These are phyloP conservation scores for Plumapathes pennacea DNA, from an alignment of 92 coral and sea anemone species.

Conservation along the genomic window DNA sequence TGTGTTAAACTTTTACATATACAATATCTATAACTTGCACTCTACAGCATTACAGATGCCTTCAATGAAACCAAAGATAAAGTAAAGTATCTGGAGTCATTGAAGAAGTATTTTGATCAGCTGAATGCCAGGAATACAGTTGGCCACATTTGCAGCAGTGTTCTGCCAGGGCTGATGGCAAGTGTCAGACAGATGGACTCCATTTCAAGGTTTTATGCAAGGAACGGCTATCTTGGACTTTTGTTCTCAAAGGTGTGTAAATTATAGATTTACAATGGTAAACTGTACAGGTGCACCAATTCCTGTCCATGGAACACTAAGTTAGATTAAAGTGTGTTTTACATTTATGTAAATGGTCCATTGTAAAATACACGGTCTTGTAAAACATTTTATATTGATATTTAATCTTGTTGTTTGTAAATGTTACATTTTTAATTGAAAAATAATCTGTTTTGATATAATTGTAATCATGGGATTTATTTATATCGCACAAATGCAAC, in stretches of 20 bases:
- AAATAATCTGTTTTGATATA: no score
- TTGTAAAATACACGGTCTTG: no score
- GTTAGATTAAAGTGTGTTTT: no score
- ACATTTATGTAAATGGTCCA: no score
- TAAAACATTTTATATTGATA: no score
- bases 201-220: conserved; percentile 94
- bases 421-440: no score
- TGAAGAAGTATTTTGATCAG: conserved; percentile 94
- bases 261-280: not conserved
- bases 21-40: not conserved
- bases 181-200: conserved; percentile 97
- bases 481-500: no score
- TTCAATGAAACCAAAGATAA: conserved; percentile 98
- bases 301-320: no score
- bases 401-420: no score
- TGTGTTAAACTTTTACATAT: not conserved
- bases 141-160: conserved; percentile 66
- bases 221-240: conserved; percentile 92
- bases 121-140: conserved; percentile 69
- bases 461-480: no score
- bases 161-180: conserved; percentile 95
- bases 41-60: conserved; percentile 90
- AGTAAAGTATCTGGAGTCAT: conserved; percentile 93
- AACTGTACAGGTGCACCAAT: no score
- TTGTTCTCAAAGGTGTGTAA: conserved; percentile 80